phyloP scores from a whole-genome alignment of 2,113 vertebrate genomes.

The Grantiella picta region DNA sequence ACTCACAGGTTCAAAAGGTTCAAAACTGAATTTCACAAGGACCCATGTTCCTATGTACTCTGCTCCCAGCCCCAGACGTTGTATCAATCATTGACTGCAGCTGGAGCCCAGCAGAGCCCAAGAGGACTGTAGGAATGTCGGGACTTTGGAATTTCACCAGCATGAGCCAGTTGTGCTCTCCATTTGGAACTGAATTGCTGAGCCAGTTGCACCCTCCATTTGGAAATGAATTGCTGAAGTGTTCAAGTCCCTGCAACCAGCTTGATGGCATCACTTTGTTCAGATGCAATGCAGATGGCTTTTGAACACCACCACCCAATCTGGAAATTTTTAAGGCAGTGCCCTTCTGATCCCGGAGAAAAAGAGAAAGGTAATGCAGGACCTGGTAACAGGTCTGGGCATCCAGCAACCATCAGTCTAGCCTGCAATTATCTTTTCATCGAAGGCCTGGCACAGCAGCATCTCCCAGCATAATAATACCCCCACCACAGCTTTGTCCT shows the following conservation, averaged over 20 bases:
- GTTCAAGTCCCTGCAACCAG: background rate
- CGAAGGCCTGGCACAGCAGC: background rate
- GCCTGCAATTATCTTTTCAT: background rate
- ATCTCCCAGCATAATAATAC: background rate
- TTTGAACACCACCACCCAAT: background rate
- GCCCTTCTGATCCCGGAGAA: background rate
- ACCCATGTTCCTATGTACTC: background rate
- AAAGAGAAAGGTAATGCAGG: background rate
- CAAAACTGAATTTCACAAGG: slow-evolving; percentile 33
- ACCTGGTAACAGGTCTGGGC: background rate
- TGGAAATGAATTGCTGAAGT: background rate
- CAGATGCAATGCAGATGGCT: background rate
- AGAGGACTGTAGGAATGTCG: slow-evolving; percentile 36
- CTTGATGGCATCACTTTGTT: slow-evolving; percentile 10
- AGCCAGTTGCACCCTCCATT: background rate
- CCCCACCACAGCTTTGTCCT: background rate
- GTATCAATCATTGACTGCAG: slow-evolving; percentile 42
- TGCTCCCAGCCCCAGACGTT: background rate
- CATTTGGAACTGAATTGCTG: background rate
- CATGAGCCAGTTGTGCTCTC: background rate
- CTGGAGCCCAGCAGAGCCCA: background rate
- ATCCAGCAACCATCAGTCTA: background rate
- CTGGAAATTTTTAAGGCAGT: background rate
- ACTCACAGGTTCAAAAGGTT: background rate
- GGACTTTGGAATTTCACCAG: slow-evolving; percentile 69